These are phyloP conservation scores for Drosophila infuscata DNA, from an alignment of 2,888 invertebrate genomes.

Conservation along the genomic window DNA sequence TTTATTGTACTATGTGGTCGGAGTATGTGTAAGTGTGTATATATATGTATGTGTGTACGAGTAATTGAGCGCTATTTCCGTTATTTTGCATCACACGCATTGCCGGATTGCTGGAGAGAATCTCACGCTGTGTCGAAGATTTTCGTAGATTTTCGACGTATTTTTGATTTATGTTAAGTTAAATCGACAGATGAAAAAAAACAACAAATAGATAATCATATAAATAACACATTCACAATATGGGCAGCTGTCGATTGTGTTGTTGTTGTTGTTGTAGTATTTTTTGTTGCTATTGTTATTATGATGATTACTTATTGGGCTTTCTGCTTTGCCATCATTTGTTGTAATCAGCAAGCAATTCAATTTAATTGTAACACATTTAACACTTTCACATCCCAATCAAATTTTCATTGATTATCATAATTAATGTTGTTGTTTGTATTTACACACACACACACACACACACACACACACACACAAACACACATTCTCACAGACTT, in stretches of 20 bases:
- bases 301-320: slow-evolving; percentile 46
- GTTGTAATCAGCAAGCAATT: slow-evolving; percentile 76
- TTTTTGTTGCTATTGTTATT: slow-evolving; percentile 54
- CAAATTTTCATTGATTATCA: slow-evolving; percentile 53
- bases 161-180: slow-evolving; percentile 58
- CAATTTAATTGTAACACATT: slow-evolving; percentile 73
- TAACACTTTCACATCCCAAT: slow-evolving; percentile 71
- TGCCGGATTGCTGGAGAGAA: slow-evolving; percentile 24
- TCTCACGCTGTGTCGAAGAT: slow-evolving; percentile 51
- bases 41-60: slow-evolving; percentile 40
- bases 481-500: slow-evolving; percentile 1
- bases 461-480: slow-evolving; percentile 21
- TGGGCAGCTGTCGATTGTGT: slow-evolving; percentile 25
- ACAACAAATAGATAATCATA: slow-evolving; percentile 30
- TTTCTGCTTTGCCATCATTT: slow-evolving; percentile 65
- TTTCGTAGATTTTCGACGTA: slow-evolving; percentile 44
- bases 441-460: slow-evolving; percentile 14
- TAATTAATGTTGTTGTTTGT: slow-evolving; percentile 30
- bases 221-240: slow-evolving; percentile 36
- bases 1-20: slow-evolving; percentile 50
- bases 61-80: slow-evolving; percentile 78
- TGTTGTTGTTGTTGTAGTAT: slow-evolving; percentile 31
- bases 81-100: slow-evolving; percentile 43
- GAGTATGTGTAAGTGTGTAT: slow-evolving; percentile 31
- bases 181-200: slow-evolving; percentile 43